Evolutionary conservation across 2,113 vertebrate genomes (phyloP).

Genomic region (Dolichotis patagonum): DNA sequence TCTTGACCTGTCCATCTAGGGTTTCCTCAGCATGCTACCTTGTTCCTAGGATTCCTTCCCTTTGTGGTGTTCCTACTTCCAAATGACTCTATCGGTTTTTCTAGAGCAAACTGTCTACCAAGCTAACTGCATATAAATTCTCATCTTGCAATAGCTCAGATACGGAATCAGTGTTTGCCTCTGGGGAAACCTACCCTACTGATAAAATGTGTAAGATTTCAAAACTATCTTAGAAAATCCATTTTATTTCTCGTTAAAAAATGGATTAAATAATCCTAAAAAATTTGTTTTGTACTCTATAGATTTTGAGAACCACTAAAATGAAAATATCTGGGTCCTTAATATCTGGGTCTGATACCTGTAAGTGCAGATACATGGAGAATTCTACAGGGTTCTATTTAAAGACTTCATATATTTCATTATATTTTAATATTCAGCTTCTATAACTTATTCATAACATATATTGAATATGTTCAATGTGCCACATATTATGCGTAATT

Average conservation of each 20-base stretch:
- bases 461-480: not conserved
- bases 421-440: slow-evolving; percentile 30
- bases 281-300: not conserved
- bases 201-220: not conserved
- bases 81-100: not conserved
- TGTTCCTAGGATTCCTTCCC: not conserved
- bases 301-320: not conserved
- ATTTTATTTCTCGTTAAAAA: not conserved
- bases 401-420: not conserved
- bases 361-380: not conserved
- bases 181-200: not conserved
- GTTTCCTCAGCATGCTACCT: not conserved
- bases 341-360: not conserved
- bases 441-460: not conserved
- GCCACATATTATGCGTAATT: not conserved
- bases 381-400: slow-evolving; percentile 24
- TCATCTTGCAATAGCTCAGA: not conserved
- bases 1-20: not conserved
- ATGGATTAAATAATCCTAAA: not conserved
- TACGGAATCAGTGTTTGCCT: not conserved
- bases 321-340: slow-evolving; percentile 3
- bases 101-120: not conserved
- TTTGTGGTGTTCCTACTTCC: not conserved
- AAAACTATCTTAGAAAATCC: slow-evolving; percentile 29
- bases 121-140: not conserved